phyloP scores from a whole-genome alignment of 2,113 vertebrate genomes.

The Cinclus cinclus region DNA sequence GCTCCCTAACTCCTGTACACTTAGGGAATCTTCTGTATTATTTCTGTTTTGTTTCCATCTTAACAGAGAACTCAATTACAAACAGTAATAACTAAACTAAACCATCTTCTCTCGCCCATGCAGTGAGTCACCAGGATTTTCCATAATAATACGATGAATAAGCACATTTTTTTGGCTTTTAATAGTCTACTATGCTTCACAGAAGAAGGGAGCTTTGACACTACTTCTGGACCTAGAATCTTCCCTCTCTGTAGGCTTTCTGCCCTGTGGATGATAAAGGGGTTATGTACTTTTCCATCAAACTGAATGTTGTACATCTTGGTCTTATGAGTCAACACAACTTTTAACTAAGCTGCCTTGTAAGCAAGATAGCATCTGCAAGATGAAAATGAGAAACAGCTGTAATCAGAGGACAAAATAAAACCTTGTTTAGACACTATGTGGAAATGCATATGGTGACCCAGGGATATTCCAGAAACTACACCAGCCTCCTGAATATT shows the following conservation, averaged over 20 bases:
- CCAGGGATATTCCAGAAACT: not conserved
- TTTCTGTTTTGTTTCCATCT: constrained; percentile 55
- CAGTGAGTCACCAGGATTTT: constrained; percentile 45
- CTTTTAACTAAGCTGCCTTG: constrained; percentile 46
- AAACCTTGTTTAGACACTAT: constrained; percentile 21
- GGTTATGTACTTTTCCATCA: not conserved
- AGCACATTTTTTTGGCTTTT: constrained; percentile 16
- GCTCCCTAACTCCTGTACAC: not conserved
- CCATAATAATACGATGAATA: constrained; percentile 18
- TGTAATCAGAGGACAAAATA: constrained; percentile 33
- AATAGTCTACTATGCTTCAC: not conserved
- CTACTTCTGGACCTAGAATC: not conserved
- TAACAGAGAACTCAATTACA: constrained; percentile 28
- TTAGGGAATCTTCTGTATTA: not conserved
- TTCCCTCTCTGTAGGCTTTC: not conserved
- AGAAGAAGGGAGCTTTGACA: not conserved
- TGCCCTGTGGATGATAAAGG: not conserved
- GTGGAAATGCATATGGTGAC: not conserved
- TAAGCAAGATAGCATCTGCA: constrained; percentile 64
- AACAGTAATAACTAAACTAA: constrained; percentile 13
- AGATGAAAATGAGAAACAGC: constrained; percentile 68
- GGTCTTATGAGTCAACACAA: constrained; percentile 47
- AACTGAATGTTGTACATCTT: constrained; percentile 34
- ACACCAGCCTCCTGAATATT: not conserved
- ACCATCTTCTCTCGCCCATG: not conserved